Percentiles rank a stretch among this genome's conserved stretches.
These are phyloP conservation scores for Adrianichthys oophorus DNA, from an alignment of 2,797 vertebrate species.

Conservation along the genomic window DNA sequence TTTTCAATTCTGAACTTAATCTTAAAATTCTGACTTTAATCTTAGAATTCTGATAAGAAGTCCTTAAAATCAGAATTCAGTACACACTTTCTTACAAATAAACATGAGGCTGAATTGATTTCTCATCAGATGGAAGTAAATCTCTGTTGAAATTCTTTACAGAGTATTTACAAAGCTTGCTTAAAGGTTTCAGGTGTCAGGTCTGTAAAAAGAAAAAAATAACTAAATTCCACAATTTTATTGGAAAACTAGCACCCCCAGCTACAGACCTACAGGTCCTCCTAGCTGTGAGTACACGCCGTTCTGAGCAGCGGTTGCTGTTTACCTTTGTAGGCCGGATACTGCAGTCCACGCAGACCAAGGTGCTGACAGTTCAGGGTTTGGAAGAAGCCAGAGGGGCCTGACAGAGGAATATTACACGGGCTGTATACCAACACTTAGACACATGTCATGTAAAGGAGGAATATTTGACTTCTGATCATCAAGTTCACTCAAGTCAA, in stretches of 20 bases:
- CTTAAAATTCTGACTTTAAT: too few species aligned
- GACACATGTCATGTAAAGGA: slow-evolving; percentile 61
- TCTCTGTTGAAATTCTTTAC: slow-evolving; percentile 2
- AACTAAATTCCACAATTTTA: slow-evolving; percentile 11
- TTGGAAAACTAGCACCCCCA: slow-evolving; percentile 5
- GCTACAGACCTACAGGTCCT: neutral
- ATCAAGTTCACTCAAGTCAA: neutral
- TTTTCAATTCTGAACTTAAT: too few species aligned
- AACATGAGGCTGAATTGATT: slow-evolving; percentile 34
- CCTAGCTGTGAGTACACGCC: neutral
- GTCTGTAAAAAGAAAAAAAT: neutral
- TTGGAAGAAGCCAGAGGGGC: slow-evolving; percentile 60
- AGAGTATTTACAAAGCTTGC: slow-evolving; percentile 12
- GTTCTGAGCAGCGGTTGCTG: slow-evolving; percentile 15
- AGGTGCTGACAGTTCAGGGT: slow-evolving; percentile 62
- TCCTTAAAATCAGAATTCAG: too few species aligned
- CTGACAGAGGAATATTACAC: slow-evolving; percentile 68
- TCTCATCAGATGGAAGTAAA: slow-evolving; percentile 1
- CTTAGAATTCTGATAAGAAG: too few species aligned
- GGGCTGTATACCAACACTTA: slow-evolving; percentile 74
- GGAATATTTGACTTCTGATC: slow-evolving; percentile 18
- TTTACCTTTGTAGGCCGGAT: slow-evolving; percentile 55
- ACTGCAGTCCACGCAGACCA: slow-evolving; percentile 47
- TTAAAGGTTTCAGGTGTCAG: slow-evolving; percentile 6
- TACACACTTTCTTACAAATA: slow-evolving; percentile 12